Evolutionary conservation across 2,888 invertebrate species (phyloP).

Genomic region (Emmelina monodactyla): DNA sequence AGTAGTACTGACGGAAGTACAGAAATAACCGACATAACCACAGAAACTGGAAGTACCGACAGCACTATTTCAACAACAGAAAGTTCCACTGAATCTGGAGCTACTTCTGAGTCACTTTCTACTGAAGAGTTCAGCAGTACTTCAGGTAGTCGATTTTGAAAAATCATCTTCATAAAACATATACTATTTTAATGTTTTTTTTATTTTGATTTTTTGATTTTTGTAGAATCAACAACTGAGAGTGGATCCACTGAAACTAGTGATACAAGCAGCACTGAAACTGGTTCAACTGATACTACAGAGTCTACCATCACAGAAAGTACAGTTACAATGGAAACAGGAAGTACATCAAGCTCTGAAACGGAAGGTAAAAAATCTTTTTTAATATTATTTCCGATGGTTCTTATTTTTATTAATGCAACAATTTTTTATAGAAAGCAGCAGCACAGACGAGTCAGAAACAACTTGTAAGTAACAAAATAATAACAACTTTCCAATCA

Average conservation of each 20-base stretch:
- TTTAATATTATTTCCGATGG: too few species aligned
- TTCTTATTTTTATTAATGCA: too few species aligned
- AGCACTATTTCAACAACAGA: slow-evolving; percentile 8
- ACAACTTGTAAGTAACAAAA: too few species aligned
- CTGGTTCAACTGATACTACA: slow-evolving; percentile 7
- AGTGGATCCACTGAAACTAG: slow-evolving; percentile 14
- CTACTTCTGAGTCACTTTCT: too few species aligned
- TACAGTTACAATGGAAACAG: slow-evolving; percentile 15
- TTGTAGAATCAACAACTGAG: slow-evolving; percentile 10
- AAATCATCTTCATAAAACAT: too few species aligned
- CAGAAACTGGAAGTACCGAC: slow-evolving; percentile 10
- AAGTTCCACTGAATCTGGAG: slow-evolving; percentile 10
- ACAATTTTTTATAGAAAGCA: too few species aligned
- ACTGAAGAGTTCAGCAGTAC: too few species aligned
- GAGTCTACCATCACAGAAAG: slow-evolving; percentile 7
- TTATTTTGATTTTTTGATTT: background rate
- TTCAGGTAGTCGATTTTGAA: too few species aligned
- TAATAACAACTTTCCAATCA: too few species aligned
- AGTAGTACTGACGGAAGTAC: slow-evolving; percentile 10
- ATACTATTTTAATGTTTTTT: background rate
- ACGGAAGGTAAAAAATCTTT: slow-evolving; percentile 18
- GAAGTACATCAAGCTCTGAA: slow-evolving; percentile 17
- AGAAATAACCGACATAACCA: too few species aligned
- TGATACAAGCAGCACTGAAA: slow-evolving; percentile 10
- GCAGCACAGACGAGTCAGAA: too few species aligned